phyloP scores from a whole-genome alignment of 2,888 invertebrate species.

The Drosophila paracracens region DNA sequence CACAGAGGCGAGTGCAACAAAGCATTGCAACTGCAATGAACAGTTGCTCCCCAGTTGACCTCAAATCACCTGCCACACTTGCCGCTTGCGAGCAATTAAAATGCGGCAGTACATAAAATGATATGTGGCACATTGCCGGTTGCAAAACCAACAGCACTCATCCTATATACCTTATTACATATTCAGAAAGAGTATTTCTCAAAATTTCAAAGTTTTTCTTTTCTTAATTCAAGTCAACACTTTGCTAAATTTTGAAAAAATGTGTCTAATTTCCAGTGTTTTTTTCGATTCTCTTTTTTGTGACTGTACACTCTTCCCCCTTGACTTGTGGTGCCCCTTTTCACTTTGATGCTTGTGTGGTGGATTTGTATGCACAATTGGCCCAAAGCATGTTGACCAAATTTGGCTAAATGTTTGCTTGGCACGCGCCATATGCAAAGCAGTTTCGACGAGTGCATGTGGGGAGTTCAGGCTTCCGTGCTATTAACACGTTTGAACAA shows the following conservation, averaged over 20 bases:
- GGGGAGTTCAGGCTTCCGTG: conserved; percentile 77
- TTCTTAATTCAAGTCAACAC: not conserved
- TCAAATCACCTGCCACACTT: conserved; percentile 75
- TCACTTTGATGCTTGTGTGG: conserved; percentile 36
- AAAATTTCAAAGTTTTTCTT: not conserved
- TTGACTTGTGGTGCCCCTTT: conserved; percentile 7
- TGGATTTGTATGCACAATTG: conserved; percentile 62
- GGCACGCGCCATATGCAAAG: conserved; percentile 82
- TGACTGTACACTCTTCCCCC: not conserved
- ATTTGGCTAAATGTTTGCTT: conserved; percentile 72
- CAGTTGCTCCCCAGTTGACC: conserved; percentile 64
- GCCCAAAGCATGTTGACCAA: conserved; percentile 53
- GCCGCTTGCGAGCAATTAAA: conserved; percentile 47
- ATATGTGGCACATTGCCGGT: conserved; percentile 57
- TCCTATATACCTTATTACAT: not conserved
- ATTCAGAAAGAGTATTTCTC: not conserved
- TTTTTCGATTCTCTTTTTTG: not conserved
- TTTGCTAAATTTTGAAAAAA: not conserved
- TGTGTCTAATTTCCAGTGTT: no score
- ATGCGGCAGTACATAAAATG: conserved; percentile 40
- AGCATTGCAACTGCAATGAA: conserved; percentile 29
- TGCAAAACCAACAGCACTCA: not conserved
- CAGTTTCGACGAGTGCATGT: conserved; percentile 45
- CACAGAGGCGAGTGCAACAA: conserved; percentile 58
- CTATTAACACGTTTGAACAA: conserved; percentile 72